Conservation (phyloP, 2,888 invertebrate species). For the Drosophila lacicola region DNA sequence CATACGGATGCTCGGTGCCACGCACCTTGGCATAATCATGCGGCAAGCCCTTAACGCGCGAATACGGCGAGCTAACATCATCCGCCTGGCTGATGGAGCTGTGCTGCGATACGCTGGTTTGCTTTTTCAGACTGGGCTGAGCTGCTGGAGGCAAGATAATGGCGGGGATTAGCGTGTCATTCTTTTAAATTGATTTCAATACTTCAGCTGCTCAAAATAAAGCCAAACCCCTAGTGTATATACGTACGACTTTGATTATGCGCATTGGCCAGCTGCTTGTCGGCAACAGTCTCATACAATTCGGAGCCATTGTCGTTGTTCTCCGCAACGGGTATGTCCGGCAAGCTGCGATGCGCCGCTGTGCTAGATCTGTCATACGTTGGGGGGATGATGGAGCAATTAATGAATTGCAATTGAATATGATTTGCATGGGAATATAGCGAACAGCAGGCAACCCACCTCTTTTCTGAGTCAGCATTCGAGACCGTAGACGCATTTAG, state of each 20-base stretch:
- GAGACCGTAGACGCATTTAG: constrained; percentile 83
- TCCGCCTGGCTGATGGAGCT: constrained; percentile 87
- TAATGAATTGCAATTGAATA: constrained; percentile 9
- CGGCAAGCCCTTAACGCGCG: constrained; percentile 88
- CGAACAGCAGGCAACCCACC: constrained; percentile 57
- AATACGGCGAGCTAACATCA: constrained; percentile 88
- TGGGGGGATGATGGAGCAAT: background rate
- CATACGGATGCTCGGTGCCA: constrained; percentile 85
- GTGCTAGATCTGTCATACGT: constrained; percentile 83
- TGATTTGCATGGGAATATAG: background rate
- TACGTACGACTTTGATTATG: constrained; percentile 84
- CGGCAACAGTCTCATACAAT: constrained; percentile 93
- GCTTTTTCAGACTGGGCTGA: constrained; percentile 83
- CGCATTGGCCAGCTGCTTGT: constrained; percentile 85
- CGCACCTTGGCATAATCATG: constrained; percentile 88
- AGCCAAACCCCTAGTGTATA: background rate
- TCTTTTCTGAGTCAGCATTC: constrained; percentile 83
- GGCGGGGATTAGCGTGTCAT: background rate
- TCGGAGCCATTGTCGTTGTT: constrained; percentile 92
- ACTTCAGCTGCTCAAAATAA: background rate
- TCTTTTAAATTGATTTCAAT: background rate
- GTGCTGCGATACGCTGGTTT: constrained; percentile 87
- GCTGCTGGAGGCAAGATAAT: constrained; percentile 60
- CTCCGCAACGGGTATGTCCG: constrained; percentile 92
- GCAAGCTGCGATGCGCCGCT: constrained; percentile 90